These are phyloP conservation scores for Tetraodon nigroviridis DNA, from an alignment of 2,113 vertebrate species.

Conservation along the genomic window DNA sequence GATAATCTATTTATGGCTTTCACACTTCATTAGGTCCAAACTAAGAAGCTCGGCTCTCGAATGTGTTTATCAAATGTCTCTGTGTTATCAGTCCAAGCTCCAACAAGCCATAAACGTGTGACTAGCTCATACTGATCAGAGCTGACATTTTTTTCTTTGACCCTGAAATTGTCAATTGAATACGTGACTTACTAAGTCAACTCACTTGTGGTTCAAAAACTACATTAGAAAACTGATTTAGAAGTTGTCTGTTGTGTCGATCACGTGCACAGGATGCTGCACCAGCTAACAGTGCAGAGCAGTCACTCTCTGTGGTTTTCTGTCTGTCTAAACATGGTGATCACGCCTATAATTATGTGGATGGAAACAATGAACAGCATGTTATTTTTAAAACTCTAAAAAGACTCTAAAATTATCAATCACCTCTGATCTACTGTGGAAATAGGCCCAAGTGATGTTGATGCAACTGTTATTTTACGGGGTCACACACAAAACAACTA, in stretches of 20 bases:
- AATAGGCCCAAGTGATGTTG: too few relatives aligned
- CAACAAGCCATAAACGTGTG: constrained; percentile 34
- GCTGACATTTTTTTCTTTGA: constrained; percentile 13
- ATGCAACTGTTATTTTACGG: too few relatives aligned
- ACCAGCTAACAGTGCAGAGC: constrained; percentile 5
- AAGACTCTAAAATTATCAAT: too few relatives aligned
- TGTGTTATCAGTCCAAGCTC: constrained; percentile 47
- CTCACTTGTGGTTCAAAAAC: not conserved
- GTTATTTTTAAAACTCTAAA: too few relatives aligned
- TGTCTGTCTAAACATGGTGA: not conserved
- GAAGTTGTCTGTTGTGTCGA: not conserved
- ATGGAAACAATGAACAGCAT: too few relatives aligned
- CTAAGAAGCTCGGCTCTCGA: constrained; percentile 60
- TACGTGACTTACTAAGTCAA: constrained; percentile 16
- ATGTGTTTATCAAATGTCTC: constrained; percentile 64
- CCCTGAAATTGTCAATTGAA: constrained; percentile 36
- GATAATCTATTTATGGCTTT: constrained; percentile 71
- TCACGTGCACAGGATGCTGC: constrained; percentile 12
- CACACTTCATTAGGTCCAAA: constrained; percentile 63
- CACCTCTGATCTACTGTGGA: too few relatives aligned
- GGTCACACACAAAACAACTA: too few relatives aligned
- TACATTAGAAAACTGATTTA: not conserved
- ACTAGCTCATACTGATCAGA: constrained; percentile 17
- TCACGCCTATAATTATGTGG: too few relatives aligned
- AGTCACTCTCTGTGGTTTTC: constrained; percentile 12